Percentiles rank a stretch among this genome's conserved stretches.
Conservation (phyloP, 2,888 invertebrate genomes). For the Cephalotes varians region DNA sequence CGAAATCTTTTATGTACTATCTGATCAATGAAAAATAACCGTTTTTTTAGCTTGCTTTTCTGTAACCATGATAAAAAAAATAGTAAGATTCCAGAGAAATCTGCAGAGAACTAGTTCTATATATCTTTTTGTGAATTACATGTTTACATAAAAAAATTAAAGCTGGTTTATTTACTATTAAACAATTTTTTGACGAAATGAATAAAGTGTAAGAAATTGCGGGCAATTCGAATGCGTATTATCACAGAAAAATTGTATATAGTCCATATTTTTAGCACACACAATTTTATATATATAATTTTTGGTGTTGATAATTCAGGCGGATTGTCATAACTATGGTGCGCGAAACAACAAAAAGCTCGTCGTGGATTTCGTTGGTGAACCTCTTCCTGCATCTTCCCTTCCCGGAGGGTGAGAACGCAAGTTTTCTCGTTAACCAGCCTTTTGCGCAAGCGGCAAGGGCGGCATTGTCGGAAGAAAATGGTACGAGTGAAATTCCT, state of each 20-base stretch:
- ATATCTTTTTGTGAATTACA: conserved; percentile 3
- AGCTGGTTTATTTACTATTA: background rate
- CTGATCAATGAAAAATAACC: background rate
- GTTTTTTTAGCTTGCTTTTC: background rate
- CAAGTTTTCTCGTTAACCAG: conserved; percentile 54
- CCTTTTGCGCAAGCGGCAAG: conserved; percentile 48
- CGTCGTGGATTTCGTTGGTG: conserved; percentile 36
- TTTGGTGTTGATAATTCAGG: conserved; percentile 3
- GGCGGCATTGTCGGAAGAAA: conserved; percentile 52
- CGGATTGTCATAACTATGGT: conserved; percentile 18
- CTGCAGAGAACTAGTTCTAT: background rate
- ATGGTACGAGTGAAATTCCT: conserved; percentile 51
- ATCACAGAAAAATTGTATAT: too few species aligned
- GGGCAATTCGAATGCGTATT: background rate
- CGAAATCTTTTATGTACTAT: background rate
- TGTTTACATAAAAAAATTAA: background rate
- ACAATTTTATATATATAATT: background rate
- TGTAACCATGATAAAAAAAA: background rate
- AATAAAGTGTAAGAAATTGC: background rate
- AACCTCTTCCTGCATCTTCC: background rate
- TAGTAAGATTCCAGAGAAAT: background rate
- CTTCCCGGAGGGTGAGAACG: background rate
- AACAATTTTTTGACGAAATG: background rate
- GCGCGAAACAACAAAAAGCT: conserved; percentile 36
- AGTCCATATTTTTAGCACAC: too few species aligned